A percentile compares a stretch with the other conserved stretches of the same genome.
Evolutionary conservation across 2,797 vertebrate genomes (phyloP).

Genomic region (Ceryle rudis): DNA sequence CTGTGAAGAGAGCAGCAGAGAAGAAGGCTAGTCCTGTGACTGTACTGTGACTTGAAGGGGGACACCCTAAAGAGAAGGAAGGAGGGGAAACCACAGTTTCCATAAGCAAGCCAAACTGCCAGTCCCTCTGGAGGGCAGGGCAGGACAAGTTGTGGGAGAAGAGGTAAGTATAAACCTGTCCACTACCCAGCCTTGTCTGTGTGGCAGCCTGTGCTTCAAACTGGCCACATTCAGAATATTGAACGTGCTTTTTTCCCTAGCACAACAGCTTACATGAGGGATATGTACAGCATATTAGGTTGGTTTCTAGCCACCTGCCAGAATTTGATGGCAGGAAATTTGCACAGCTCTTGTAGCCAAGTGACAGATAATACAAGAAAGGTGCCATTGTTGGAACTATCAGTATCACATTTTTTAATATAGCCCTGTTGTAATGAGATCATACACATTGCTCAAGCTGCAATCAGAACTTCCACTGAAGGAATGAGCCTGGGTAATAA

Average conservation of each 20-base stretch:
- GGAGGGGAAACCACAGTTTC: background rate
- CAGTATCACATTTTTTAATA: conserved; percentile 63
- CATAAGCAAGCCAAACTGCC: background rate
- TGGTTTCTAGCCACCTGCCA: conserved; percentile 26
- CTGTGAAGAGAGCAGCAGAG: background rate
- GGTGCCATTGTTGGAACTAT: conserved; percentile 35
- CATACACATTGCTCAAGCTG: conserved; percentile 24
- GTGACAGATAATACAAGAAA: conserved; percentile 55
- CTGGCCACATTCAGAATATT: background rate
- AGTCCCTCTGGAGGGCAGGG: background rate
- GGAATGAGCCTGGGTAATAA: conserved; percentile 52
- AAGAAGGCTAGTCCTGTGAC: background rate
- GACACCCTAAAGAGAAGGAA: background rate
- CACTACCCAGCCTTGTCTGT: background rate
- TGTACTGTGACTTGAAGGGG: background rate
- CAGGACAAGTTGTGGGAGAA: background rate
- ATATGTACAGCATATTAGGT: background rate
- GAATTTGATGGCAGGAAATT: conserved; percentile 45
- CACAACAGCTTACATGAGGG: background rate
- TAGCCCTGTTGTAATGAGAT: conserved; percentile 58
- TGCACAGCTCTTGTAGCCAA: conserved; percentile 28
- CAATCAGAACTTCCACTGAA: conserved; percentile 50
- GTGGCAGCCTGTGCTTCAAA: background rate
- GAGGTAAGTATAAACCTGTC: background rate
- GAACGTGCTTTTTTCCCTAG: background rate